Evolutionary conservation across 2,888 invertebrate species (phyloP).

Genomic region (Lepas anatifera): DNA sequence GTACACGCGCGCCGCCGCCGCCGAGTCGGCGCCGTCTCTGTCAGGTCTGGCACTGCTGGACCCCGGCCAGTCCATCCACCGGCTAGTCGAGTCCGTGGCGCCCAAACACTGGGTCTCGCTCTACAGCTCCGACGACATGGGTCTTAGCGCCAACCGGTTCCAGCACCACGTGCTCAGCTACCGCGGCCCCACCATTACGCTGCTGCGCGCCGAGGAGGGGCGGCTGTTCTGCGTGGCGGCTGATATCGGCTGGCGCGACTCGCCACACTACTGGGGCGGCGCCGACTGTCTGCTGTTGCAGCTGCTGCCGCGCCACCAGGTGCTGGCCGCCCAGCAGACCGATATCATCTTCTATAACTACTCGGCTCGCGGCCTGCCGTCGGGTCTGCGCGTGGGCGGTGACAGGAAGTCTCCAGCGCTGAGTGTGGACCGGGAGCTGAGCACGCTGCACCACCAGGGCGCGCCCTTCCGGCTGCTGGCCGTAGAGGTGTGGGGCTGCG

Average conservation of each 20-base stretch:
- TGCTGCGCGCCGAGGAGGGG: constrained; percentile 43
- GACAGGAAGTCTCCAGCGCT: constrained; percentile 66
- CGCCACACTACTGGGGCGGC: constrained; percentile 69
- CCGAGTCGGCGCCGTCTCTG: constrained; percentile 11
- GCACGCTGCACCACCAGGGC: constrained; percentile 51
- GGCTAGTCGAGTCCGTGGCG: constrained; percentile 30
- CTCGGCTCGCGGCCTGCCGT: constrained; percentile 67
- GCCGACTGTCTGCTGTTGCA: constrained; percentile 66
- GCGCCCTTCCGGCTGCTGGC: constrained; percentile 49
- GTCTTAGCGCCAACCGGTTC: constrained; percentile 76
- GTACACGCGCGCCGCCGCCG: constrained; percentile 24
- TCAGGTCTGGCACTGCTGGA: constrained; percentile 20
- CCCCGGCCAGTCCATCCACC: constrained; percentile 44
- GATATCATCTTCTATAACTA: constrained; percentile 67
- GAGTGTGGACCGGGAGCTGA: constrained; percentile 59
- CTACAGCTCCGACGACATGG: constrained; percentile 73
- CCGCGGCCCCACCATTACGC: constrained; percentile 44
- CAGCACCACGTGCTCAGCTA: constrained; percentile 74
- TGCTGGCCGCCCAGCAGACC: constrained; percentile 23
- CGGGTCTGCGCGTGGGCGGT: constrained; percentile 65
- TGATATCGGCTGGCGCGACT: constrained; percentile 73
- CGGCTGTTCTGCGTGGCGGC: constrained; percentile 63
- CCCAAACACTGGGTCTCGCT: constrained; percentile 70
- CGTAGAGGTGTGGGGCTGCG: constrained; percentile 78
- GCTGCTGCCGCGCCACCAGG: constrained; percentile 44